Base-by-base conservation (phyloP, 2,888 invertebrate species). In the Platynereis dumerilii region DNA sequence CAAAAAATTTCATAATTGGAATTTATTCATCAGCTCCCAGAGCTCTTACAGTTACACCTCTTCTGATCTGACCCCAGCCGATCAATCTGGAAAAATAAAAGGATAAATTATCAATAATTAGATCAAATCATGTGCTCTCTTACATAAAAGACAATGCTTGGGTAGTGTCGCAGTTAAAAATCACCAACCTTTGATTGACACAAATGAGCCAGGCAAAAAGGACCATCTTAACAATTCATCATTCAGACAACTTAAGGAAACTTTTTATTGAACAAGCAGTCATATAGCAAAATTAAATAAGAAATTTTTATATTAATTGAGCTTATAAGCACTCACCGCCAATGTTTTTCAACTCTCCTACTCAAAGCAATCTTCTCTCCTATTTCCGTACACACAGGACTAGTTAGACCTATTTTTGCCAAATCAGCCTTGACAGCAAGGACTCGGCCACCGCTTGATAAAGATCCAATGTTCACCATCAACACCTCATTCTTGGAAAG, bases 301-400 rank as follows among this genome's bases (percentile, higher is more conserved):
- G n/a, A n/a, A n/a, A n/a, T n/a, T n/a, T n/a, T n/a, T n/a, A n/a
- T n/a, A n/a, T n/a, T n/a, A n/a, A n/a, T n/a, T n/a, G n/a, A n/a
- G n/a, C n/a, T n/a, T n/a, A n/a, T 34, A 34, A 17, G 5, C n/a
- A 29, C 59, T 55, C 27, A 92, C 92, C 99, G 91, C 99, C 99
- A 99, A 88, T 99, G 98, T 85, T 98, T 98, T 80, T 99, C 99
- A 52, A 99, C 96, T 86, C 98, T 90, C 82, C 99, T 90, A 83
- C 96, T 97, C 56, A 99, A 89, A n/a, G 99, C 99, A 78, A 99
- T 98, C 85, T 99, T 99, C 85, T 99, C 99, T 60, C 96, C 96
- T 68, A 94, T 91, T 86, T 99, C 98, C 12, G 99, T 99, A 85
- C 99, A 99, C 5, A 99, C 99, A 1, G 99, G 99, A 85, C 93